Base-by-base conservation (phyloP, 2,888 invertebrate genomes). In the Bellardia bayeri region DNA sequence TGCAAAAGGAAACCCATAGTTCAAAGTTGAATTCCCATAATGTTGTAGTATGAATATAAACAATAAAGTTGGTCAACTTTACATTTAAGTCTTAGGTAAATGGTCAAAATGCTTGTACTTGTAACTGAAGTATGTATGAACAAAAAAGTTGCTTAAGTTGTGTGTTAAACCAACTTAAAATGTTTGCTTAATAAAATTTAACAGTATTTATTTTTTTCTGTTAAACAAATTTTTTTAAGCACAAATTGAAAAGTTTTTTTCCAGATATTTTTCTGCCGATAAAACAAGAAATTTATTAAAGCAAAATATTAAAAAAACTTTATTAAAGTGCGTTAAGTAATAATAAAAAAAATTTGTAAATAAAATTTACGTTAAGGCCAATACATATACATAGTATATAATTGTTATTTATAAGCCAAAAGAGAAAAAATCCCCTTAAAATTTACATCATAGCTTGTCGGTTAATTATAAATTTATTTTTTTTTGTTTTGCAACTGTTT, bases 21-120 rank as follows among this genome's bases (percentile, higher is more conserved):
- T 87, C 85, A 87, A 87, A 87, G 87, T 87, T 87, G 82, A 82
- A 69, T 87, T 87, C 87, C 87, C 87, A 87, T 85, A 78, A 80
- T 71, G 63, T 58, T 37, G 58, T 66, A 37, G 33, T 40, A 61
- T 68, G 51, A 30, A 16, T n/a, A 9, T n/a, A 40, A 16, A 40
- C 11, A 64, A 37, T 1, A 66, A 75, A 58, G 66, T 82, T 75
- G 82, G 71, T 54, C 80, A 71, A 63, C 58, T 30, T 23, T 13
- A 30, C 9, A 7, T 45, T 14, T 9, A 13, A 42, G 33, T 14
- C 13, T 14, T 14, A 33, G 14, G 37, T 33, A 13, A 61, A 61
- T 61, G 61, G 61, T 33, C 61, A 61, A 61, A 61, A 61, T 30
- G 33, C 14, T 42, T 42, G 11, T 42, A 42, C 16, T 1, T 54